A percentile compares a stretch with the other conserved stretches of the same genome.
phyloP scores from a whole-genome alignment of 2,888 invertebrate species.

The Lordiphosa andalusiaca region DNA sequence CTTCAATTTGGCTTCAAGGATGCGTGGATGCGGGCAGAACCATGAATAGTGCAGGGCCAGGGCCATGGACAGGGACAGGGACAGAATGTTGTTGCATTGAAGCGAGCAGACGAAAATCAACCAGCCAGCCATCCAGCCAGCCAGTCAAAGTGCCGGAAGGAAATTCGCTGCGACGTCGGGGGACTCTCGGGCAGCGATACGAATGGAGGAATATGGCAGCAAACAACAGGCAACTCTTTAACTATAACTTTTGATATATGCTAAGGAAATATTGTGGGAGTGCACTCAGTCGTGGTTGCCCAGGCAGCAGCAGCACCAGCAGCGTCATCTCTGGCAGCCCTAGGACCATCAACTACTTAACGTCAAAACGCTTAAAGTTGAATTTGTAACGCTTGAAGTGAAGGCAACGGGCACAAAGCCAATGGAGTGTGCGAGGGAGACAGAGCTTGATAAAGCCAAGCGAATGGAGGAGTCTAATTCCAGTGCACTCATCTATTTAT shows the following conservation, averaged over 20 bases:
- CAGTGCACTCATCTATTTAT: conserved; percentile 66
- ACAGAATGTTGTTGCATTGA: conserved; percentile 23
- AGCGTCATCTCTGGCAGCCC: conserved; percentile 3
- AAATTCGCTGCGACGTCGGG: conserved; percentile 33
- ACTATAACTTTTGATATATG: conserved; percentile 74
- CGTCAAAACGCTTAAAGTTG: conserved; percentile 73
- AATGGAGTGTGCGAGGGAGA: conserved; percentile 48
- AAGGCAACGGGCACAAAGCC: conserved; percentile 60
- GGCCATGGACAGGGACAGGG: too few species aligned
- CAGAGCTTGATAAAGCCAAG: conserved; percentile 11
- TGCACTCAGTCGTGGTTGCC: conserved; percentile 62
- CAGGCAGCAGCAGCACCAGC: conserved; percentile 27
- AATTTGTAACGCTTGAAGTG: conserved; percentile 71
- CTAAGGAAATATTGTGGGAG: conserved; percentile 64
- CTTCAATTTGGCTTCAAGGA: conserved; percentile 70
- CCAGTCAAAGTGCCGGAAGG: conserved; percentile 65
- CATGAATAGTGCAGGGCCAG: conserved; percentile 1
- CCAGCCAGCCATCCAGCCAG: conserved; percentile 23
- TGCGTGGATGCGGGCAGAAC: conserved; percentile 42
- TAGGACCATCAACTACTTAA: conserved; percentile 66
- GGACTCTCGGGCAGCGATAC: background rate
- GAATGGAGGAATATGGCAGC: conserved; percentile 17
- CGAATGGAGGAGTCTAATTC: conserved; percentile 40
- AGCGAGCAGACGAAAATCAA: conserved; percentile 50
- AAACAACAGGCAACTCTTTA: conserved; percentile 66